Conservation (phyloP, 2,888 invertebrate genomes). For the Lepidocyrtinus sp. region DNA sequence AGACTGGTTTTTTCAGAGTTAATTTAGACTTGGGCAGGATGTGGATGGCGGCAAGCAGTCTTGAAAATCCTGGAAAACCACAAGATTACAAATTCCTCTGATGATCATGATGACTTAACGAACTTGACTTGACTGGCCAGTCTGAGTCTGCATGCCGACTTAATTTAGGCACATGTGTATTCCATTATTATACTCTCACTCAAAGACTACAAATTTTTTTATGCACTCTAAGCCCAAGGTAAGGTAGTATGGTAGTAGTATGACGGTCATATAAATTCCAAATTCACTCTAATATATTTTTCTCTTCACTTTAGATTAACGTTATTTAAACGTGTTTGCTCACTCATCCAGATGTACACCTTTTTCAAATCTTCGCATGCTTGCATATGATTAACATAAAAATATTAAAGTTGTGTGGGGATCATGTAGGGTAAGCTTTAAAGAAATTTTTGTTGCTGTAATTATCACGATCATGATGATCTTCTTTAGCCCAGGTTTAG, state of each 20-base stretch:
- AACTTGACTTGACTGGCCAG: conserved; percentile 33
- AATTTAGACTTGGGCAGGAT: conserved; percentile 48
- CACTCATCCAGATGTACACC: not conserved
- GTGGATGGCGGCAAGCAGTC: conserved; percentile 69
- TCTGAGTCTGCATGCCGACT: conserved; percentile 57
- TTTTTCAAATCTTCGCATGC: conserved; percentile 30
- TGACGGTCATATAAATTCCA: not conserved
- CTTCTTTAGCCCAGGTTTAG: not conserved
- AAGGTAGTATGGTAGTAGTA: too few relatives aligned
- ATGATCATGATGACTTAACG: conserved; percentile 15
- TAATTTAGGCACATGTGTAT: not conserved
- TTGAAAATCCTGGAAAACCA: conserved; percentile 58
- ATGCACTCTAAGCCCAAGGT: not conserved
- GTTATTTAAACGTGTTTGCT: not conserved
- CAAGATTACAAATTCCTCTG: conserved; percentile 19
- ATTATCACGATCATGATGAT: not conserved
- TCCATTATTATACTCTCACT: too few relatives aligned
- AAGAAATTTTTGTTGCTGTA: not conserved
- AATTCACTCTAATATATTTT: not conserved
- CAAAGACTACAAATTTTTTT: too few relatives aligned
- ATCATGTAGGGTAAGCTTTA: not conserved
- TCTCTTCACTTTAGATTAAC: not conserved
- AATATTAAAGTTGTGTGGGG: not conserved
- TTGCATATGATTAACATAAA: conserved; percentile 30
- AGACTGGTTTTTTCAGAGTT: conserved; percentile 29